Evolutionary conservation across 2,797 vertebrate genomes (phyloP).

Genomic region (Myoxocephalus aenaeus): DNA sequence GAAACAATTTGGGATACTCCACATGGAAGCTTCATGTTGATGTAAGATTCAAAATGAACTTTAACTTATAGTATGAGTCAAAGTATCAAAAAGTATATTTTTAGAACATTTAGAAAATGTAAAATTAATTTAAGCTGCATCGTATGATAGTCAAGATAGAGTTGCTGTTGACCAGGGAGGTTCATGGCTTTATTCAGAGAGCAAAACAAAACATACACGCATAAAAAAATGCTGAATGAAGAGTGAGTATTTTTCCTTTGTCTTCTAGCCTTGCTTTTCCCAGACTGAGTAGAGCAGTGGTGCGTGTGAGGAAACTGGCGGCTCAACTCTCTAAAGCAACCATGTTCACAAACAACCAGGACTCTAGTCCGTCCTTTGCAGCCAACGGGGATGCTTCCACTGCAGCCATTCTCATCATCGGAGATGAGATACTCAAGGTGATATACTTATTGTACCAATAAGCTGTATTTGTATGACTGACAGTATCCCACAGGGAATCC

Average conservation of each 20-base stretch:
- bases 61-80: neutral
- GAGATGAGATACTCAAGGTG: constrained; percentile 98
- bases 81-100: neutral
- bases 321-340: constrained; percentile 75
- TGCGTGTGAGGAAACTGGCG: constrained; percentile 77
- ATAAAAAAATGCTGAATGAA: constrained; percentile 2
- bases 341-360: constrained; percentile 74
- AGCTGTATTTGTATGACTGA: constrained; percentile 7
- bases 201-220: neutral
- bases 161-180: neutral
- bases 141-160: neutral
- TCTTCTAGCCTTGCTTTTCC: constrained; percentile 62
- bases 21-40: constrained; percentile 70
- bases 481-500: constrained; percentile 4
- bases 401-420: constrained; percentile 94
- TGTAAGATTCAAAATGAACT: constrained; percentile 54
- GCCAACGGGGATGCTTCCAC: constrained; percentile 77
- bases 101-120: neutral
- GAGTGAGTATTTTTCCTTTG: neutral
- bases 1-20: constrained; percentile 36
- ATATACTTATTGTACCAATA: constrained; percentile 8
- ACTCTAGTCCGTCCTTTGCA: constrained; percentile 43
- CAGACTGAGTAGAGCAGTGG: constrained; percentile 74
- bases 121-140: neutral
- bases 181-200: neutral